phyloP scores from a whole-genome alignment of 2,797 vertebrate species.

The Dendrocincla fuliginosa region DNA sequence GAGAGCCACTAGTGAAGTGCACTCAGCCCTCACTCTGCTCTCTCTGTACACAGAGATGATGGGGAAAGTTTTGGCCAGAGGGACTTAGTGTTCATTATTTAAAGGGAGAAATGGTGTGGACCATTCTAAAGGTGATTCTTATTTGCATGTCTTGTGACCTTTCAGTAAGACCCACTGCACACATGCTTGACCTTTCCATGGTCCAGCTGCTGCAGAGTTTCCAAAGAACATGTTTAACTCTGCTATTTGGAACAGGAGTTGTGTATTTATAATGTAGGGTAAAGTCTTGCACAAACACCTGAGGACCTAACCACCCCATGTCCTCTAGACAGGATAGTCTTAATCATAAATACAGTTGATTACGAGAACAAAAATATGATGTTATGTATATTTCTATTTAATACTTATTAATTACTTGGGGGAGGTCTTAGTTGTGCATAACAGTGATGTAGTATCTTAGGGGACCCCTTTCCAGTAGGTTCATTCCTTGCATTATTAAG shows the following conservation, averaged over 20 bases:
- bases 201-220: slow-evolving; percentile 12
- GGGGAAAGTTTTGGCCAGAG: not conserved
- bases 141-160: slow-evolving; percentile 39
- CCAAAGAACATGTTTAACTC: not conserved
- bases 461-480: not conserved
- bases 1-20: not conserved
- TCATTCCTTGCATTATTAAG: not conserved
- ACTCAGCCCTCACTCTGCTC: not conserved
- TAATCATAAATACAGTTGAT: not conserved
- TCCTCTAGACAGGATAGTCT: not conserved
- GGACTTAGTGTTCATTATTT: not conserved
- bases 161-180: slow-evolving; percentile 27
- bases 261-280: not conserved
- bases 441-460: not conserved
- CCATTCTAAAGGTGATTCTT: not conserved
- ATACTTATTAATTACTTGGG: not conserved
- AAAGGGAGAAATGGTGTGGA: not conserved
- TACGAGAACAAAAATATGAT: not conserved
- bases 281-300: not conserved
- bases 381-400: not conserved
- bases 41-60: not conserved
- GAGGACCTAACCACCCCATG: not conserved
- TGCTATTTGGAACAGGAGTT: not conserved
- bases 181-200: slow-evolving; percentile 33
- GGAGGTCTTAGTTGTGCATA: not conserved